These are phyloP conservation scores for Parotocinclus haroldoi DNA, from an alignment of 2,797 vertebrate genomes.

Conservation along the genomic window DNA sequence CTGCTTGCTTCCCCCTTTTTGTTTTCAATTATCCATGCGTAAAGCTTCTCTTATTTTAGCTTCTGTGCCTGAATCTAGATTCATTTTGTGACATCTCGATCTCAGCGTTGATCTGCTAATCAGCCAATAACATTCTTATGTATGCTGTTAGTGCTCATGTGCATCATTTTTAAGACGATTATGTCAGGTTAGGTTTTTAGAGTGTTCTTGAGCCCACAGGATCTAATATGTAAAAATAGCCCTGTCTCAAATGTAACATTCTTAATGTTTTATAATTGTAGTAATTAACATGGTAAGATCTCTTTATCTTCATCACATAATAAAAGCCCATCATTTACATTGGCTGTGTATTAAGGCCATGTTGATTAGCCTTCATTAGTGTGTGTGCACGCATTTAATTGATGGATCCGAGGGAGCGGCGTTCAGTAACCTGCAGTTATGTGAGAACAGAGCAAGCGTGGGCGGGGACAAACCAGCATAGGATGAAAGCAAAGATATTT, in stretches of 20 bases:
- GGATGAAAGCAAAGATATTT: conserved; percentile 41
- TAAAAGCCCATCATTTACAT: neutral
- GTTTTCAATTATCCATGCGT: too few relatives aligned
- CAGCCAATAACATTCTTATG: conserved; percentile 24
- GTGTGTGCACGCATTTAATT: neutral
- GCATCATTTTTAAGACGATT: conserved; percentile 30
- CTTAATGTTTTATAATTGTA: neutral
- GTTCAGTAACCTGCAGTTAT: conserved; percentile 17
- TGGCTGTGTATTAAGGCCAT: neutral
- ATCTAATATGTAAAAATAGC: conserved; percentile 3
- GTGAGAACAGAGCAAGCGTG: conserved; percentile 1
- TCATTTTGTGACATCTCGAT: neutral
- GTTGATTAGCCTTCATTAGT: neutral
- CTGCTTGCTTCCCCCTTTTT: too few relatives aligned
- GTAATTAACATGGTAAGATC: neutral
- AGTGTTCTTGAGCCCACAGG: conserved; percentile 16
- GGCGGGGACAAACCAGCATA: conserved; percentile 10
- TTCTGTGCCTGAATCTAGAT: conserved; percentile 7
- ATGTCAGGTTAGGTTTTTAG: conserved; percentile 31
- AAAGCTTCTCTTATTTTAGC: conserved; percentile 1
- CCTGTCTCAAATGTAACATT: too few relatives aligned
- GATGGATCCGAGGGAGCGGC: conserved; percentile 7
- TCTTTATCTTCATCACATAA: too few relatives aligned
- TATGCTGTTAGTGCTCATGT: conserved; percentile 12
- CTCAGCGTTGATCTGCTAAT: conserved; percentile 9